Conservation (phyloP, 2,113 vertebrate species). For the Zosterops borbonicus region DNA sequence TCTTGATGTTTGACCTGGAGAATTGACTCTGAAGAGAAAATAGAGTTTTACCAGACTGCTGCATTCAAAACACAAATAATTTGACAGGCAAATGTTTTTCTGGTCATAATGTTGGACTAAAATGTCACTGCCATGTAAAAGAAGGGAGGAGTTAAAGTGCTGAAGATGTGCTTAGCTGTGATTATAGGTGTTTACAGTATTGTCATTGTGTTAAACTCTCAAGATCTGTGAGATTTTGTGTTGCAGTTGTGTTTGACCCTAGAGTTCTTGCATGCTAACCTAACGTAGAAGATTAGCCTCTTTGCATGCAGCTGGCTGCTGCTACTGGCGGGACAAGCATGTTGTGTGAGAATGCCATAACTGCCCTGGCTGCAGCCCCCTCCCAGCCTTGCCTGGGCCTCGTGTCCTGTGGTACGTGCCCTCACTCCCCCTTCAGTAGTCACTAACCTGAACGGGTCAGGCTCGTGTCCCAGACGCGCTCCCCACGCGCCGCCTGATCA, state of each 20-base stretch:
- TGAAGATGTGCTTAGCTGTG: neutral
- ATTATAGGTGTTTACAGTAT: neutral
- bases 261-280: conserved; percentile 87
- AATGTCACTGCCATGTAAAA: neutral
- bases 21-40: neutral
- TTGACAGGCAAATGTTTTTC: neutral
- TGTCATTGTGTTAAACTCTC: conserved; percentile 28
- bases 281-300: conserved; percentile 79
- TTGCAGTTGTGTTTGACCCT: conserved; percentile 78
- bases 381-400: conserved; percentile 69
- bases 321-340: conserved; percentile 71
- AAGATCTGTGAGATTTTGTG: conserved; percentile 79
- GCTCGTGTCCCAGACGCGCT: neutral
- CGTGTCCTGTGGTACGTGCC: conserved; percentile 82
- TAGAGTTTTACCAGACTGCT: neutral
- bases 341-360: conserved; percentile 67
- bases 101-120: neutral
- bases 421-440: conserved; percentile 53
- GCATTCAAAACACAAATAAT: neutral
- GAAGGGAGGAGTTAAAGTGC: neutral
- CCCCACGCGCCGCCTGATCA: accelerated
- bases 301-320: conserved; percentile 85
- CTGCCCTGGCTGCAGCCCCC: conserved; percentile 73
- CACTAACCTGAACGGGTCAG: conserved; percentile 45
- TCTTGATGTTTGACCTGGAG: neutral